A percentile compares a stretch with the other conserved stretches of the same genome.
phyloP scores from a whole-genome alignment of 2,797 vertebrate species.

The Anabas testudineus region DNA sequence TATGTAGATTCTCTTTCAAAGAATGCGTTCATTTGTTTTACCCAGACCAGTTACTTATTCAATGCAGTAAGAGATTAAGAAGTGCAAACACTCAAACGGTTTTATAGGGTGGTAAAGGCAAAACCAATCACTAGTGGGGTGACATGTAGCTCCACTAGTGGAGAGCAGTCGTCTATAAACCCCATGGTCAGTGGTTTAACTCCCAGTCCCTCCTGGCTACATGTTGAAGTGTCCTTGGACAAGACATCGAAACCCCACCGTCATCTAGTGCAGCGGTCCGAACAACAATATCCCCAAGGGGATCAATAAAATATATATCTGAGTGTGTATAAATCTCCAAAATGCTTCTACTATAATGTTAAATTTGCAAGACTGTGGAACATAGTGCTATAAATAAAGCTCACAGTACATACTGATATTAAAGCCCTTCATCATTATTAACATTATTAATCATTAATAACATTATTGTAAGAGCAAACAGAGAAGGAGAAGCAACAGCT shows the following conservation, averaged over 20 bases:
- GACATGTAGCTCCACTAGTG: too few relatives aligned
- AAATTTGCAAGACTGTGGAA: not conserved
- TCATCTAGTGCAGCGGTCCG: too few relatives aligned
- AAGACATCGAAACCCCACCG: too few relatives aligned
- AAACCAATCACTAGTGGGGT: not conserved
- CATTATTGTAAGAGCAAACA: not conserved
- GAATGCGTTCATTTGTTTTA: not conserved
- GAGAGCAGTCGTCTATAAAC: too few relatives aligned
- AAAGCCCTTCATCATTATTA: not conserved
- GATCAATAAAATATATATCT: too few relatives aligned
- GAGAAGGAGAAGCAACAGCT: not conserved
- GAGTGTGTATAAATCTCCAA: constrained; percentile 8
- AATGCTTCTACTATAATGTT: not conserved
- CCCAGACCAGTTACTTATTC: not conserved
- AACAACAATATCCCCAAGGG: too few relatives aligned
- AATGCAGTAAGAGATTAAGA: not conserved
- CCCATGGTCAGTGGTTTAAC: too few relatives aligned
- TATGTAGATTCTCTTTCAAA: not conserved
- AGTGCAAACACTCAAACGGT: accelerated
- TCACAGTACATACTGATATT: not conserved
- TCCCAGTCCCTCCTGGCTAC: too few relatives aligned
- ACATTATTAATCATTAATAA: too few relatives aligned
- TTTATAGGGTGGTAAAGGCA: constrained; percentile 15
- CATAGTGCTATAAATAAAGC: not conserved
- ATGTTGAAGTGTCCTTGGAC: too few relatives aligned